A percentile compares a stretch with the other conserved stretches of the same genome.
Evolutionary conservation across 2,113 vertebrate genomes (phyloP).

Genomic region (Macquaria ambigua): DNA sequence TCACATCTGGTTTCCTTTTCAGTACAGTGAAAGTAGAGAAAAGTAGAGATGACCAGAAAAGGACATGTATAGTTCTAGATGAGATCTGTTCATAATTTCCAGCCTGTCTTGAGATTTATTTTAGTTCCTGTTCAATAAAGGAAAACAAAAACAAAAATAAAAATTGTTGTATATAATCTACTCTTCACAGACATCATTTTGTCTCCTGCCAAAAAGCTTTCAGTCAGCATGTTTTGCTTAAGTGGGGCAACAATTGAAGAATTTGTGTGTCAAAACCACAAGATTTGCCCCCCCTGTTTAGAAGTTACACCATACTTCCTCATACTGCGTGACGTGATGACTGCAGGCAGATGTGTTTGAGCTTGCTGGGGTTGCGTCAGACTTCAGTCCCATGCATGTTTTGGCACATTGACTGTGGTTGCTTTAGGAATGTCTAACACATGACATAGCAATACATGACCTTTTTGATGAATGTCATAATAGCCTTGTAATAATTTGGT

Average conservation of each 20-base stretch:
- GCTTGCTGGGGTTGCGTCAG: conserved; percentile 48
- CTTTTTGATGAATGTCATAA: neutral
- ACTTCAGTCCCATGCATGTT: neutral
- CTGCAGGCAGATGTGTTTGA: conserved; percentile 23
- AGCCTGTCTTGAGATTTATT: neutral
- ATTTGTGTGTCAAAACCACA: neutral
- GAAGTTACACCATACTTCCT: conserved; percentile 39
- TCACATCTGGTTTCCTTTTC: conserved; percentile 13
- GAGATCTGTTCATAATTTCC: neutral
- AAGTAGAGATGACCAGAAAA: neutral
- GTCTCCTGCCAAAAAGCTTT: neutral
- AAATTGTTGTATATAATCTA: too few species aligned
- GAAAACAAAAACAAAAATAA: neutral
- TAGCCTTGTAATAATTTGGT: neutral
- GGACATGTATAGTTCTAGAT: neutral
- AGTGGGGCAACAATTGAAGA: neutral
- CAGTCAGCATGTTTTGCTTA: neutral
- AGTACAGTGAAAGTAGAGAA: neutral
- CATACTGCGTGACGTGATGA: neutral
- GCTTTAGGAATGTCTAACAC: neutral
- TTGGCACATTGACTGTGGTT: neutral
- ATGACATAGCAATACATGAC: neutral
- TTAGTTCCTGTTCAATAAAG: neutral
- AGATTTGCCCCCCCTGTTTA: neutral
- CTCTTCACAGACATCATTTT: too few species aligned